Evolutionary conservation across 1,140 invertebrate genomes (phyloP).

Genomic region (Rhizoglyphus robini): DNA sequence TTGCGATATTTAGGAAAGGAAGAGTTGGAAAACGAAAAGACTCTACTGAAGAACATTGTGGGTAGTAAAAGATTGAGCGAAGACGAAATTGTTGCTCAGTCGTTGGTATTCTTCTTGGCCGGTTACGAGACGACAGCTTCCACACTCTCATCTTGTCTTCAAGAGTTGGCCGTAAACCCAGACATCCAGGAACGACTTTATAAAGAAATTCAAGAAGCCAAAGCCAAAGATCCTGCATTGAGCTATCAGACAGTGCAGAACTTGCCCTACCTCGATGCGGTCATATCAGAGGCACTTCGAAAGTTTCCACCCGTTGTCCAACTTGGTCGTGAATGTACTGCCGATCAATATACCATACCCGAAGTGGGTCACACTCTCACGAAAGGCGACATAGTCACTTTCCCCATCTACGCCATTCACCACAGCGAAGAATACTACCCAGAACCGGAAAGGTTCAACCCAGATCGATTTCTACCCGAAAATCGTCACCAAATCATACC

Average conservation of each 20-base stretch:
- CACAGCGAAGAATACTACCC: conserved; percentile 28
- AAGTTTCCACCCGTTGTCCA: conserved; percentile 46
- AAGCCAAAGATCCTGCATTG: neutral
- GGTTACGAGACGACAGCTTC: conserved; percentile 26
- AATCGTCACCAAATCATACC: conserved; percentile 35
- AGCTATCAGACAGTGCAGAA: conserved; percentile 19
- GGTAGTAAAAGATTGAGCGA: conserved; percentile 32
- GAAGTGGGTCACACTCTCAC: conserved; percentile 30
- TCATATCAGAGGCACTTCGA: conserved; percentile 47
- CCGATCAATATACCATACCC: conserved; percentile 41
- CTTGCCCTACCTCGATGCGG: conserved; percentile 23
- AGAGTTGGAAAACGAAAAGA: conserved; percentile 11
- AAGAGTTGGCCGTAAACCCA: neutral
- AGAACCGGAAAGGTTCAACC: conserved; percentile 28
- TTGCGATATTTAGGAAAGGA: conserved; percentile 2
- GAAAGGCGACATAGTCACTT: conserved; percentile 42
- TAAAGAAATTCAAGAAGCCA: conserved; percentile 6
- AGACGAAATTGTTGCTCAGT: conserved; percentile 43
- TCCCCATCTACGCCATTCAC: conserved; percentile 49
- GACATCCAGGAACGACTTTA: neutral
- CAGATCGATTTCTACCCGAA: conserved; percentile 19
- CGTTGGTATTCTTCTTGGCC: conserved; percentile 48
- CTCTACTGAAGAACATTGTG: neutral
- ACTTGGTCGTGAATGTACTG: conserved; percentile 40
- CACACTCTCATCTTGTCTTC: neutral